Evolutionary conservation across 2,113 vertebrate genomes (phyloP).

Genomic region (Acanthisitta chloris): DNA sequence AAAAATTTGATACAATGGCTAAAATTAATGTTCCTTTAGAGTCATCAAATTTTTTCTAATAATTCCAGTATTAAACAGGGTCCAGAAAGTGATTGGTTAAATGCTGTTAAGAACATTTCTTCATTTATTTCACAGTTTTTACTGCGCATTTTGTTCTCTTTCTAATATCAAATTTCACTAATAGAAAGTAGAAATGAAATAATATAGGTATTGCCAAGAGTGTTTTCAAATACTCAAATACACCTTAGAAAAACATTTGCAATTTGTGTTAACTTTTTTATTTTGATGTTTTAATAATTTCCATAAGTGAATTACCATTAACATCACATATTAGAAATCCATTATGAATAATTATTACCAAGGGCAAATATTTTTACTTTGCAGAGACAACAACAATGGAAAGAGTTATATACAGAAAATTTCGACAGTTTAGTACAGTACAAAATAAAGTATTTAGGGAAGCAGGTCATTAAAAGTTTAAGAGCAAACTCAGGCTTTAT

Average conservation of each 20-base stretch:
- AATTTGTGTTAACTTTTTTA: not conserved
- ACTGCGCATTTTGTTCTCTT: not conserved
- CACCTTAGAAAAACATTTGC: not conserved
- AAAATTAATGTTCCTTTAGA: not conserved
- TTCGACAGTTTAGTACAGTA: not conserved
- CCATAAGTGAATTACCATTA: not conserved
- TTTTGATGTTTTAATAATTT: not conserved
- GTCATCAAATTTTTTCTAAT: not conserved
- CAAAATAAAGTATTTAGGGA: not conserved
- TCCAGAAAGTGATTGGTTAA: not conserved
- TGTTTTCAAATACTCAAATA: not conserved
- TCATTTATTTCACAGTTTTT: not conserved
- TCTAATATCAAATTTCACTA: not conserved
- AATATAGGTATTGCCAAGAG: not conserved
- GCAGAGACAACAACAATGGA: not conserved
- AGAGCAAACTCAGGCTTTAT: not conserved
- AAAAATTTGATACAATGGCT: not conserved
- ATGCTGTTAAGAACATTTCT: not conserved
- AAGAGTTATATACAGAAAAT: not conserved
- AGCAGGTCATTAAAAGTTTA: not conserved
- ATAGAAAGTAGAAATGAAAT: not conserved
- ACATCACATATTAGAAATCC: not conserved
- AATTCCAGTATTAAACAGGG: not conserved
- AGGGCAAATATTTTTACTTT: not conserved
- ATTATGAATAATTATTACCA: not conserved